phyloP scores from a whole-genome alignment of 2,888 invertebrate species.

The Volucella inanis region DNA sequence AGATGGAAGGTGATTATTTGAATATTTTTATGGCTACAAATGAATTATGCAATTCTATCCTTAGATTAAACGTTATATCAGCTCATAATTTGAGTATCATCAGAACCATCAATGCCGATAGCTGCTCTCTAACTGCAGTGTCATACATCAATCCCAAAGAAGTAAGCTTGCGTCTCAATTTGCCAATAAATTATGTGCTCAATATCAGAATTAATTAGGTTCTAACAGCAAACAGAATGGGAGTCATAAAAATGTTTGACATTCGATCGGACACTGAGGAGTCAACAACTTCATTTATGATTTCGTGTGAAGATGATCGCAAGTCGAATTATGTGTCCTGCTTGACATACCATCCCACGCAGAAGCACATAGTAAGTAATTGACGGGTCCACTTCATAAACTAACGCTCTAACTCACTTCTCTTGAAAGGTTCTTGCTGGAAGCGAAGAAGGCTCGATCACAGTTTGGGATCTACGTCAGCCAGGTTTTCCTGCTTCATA shows the following conservation, averaged over 20 bases:
- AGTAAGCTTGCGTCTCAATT: conserved; percentile 78
- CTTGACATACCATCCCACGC: conserved; percentile 92
- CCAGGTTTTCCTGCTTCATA: conserved; percentile 92
- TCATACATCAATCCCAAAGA: conserved; percentile 88
- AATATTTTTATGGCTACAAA: neutral
- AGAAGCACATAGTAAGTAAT: conserved; percentile 88
- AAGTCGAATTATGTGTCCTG: conserved; percentile 87
- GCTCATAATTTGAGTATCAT: conserved; percentile 83
- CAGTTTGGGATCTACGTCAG: conserved; percentile 95
- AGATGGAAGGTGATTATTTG: conserved; percentile 87
- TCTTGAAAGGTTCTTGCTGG: conserved; percentile 87
- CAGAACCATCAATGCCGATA: conserved; percentile 87
- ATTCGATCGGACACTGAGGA: conserved; percentile 87
- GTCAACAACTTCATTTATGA: conserved; percentile 86
- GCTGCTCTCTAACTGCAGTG: conserved; percentile 90
- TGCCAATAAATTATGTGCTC: no score
- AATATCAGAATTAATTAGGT: conserved; percentile 83
- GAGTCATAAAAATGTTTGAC: conserved; percentile 96
- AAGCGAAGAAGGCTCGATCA: conserved; percentile 92
- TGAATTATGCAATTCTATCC: neutral
- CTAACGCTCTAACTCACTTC: neutral
- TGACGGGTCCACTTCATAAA: neutral
- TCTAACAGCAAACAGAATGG: conserved; percentile 93
- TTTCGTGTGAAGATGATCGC: conserved; percentile 88
- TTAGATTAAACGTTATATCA: conserved; percentile 84